phyloP scores from a whole-genome alignment of 2,797 vertebrate genomes.

The Poecile montanus region DNA sequence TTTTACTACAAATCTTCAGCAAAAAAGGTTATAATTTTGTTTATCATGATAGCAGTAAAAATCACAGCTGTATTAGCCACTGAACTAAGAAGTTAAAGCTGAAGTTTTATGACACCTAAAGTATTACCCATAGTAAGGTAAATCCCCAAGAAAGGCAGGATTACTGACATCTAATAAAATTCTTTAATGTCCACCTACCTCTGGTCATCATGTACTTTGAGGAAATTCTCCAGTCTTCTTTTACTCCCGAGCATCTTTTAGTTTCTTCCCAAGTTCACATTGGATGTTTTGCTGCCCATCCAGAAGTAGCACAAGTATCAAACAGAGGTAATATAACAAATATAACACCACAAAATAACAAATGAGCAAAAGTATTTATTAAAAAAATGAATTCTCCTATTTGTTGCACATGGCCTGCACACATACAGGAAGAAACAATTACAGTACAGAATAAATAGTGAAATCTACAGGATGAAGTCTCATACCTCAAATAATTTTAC shows the following conservation, averaged over 20 bases:
- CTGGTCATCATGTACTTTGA: background rate
- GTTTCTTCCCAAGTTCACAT: background rate
- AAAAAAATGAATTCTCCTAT: background rate
- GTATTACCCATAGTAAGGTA: background rate
- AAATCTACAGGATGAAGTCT: background rate
- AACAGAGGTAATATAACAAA: background rate
- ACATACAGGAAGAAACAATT: background rate
- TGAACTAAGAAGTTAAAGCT: background rate
- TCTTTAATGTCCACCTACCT: background rate
- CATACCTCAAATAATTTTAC: background rate
- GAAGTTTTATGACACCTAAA: background rate
- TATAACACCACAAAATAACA: background rate
- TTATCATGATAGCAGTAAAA: background rate
- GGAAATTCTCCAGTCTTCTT: background rate
- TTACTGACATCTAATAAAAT: background rate
- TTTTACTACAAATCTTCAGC: background rate
- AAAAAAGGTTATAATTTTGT: background rate
- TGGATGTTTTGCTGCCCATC: background rate
- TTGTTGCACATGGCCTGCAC: background rate
- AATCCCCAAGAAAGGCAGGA: background rate
- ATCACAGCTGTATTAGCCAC: background rate
- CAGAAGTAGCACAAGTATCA: background rate
- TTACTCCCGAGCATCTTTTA: background rate
- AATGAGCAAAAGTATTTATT: background rate
- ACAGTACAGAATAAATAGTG: background rate